phyloP scores from a whole-genome alignment of 2,113 vertebrate species.

The Alexandromys fortis region DNA sequence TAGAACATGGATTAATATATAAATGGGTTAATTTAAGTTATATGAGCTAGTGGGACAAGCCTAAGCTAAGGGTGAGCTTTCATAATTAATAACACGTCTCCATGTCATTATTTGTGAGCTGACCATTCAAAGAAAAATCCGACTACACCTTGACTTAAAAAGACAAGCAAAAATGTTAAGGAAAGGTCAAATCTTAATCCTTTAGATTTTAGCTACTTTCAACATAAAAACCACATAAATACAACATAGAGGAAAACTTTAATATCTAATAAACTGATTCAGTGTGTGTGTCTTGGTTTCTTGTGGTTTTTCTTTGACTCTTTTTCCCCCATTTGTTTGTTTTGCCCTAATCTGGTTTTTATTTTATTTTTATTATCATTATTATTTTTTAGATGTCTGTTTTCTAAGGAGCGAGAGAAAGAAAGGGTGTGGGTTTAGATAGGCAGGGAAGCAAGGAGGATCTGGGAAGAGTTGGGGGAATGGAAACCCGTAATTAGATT shows the following conservation, averaged over 20 bases:
- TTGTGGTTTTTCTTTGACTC: not conserved
- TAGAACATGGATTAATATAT: not conserved
- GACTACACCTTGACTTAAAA: not conserved
- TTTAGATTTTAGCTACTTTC: constrained; percentile 35
- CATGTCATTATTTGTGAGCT: not conserved
- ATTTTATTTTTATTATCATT: not conserved
- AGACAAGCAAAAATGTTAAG: not conserved
- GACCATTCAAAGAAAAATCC: not conserved
- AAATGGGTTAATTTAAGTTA: not conserved
- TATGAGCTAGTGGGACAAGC: not conserved
- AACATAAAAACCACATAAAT: constrained; percentile 16
- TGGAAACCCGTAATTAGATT: not conserved
- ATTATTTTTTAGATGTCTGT: not conserved
- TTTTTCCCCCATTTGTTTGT: not conserved
- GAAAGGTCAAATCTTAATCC: not conserved
- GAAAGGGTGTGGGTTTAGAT: not conserved
- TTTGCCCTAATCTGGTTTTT: not conserved
- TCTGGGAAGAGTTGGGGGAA: not conserved
- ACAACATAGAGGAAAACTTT: not conserved
- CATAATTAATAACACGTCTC: not conserved
- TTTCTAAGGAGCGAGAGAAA: not conserved
- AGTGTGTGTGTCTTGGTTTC: not conserved
- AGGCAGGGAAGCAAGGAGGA: not conserved
- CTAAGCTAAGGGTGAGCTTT: not conserved
- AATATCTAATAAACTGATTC: not conserved